A percentile compares a stretch with the other conserved stretches of the same genome.
Conservation (phyloP, 2,797 vertebrate genomes). For the Pangasius djambal region DNA sequence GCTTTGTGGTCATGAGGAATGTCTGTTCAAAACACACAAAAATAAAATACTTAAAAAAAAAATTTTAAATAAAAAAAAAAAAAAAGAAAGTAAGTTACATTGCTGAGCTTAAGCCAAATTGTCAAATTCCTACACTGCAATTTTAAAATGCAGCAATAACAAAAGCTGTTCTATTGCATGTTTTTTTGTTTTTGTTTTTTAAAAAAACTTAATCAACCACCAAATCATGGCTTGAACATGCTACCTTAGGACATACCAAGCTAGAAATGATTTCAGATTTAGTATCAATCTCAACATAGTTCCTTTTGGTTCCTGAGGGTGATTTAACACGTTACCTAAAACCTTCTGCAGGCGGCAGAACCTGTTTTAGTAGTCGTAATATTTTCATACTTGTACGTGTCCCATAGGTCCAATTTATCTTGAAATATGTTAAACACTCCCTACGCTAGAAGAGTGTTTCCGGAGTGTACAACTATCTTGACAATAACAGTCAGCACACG, state of each 20-base stretch:
- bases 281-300: neutral
- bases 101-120: constrained; percentile 45
- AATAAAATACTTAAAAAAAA: constrained; percentile 25
- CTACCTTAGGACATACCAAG: neutral
- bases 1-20: constrained; percentile 55
- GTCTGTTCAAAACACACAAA: constrained; percentile 40
- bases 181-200: neutral
- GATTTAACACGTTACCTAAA: constrained; percentile 1
- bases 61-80: constrained; percentile 13
- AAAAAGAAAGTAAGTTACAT: constrained; percentile 24
- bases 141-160: neutral
- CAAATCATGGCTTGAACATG: neutral
- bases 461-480: neutral
- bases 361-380: neutral
- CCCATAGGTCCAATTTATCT: neutral
- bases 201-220: neutral
- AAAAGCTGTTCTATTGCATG: neutral
- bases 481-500: neutral
- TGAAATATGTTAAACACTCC: neutral
- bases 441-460: neutral
- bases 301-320: neutral
- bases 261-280: neutral
- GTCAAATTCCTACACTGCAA: constrained; percentile 22
- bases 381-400: neutral
- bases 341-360: constrained; percentile 28